Percentiles rank a stretch among this genome's conserved stretches.
phyloP scores from a whole-genome alignment of 2,888 invertebrate species.

The Lochmaea crataegi region DNA sequence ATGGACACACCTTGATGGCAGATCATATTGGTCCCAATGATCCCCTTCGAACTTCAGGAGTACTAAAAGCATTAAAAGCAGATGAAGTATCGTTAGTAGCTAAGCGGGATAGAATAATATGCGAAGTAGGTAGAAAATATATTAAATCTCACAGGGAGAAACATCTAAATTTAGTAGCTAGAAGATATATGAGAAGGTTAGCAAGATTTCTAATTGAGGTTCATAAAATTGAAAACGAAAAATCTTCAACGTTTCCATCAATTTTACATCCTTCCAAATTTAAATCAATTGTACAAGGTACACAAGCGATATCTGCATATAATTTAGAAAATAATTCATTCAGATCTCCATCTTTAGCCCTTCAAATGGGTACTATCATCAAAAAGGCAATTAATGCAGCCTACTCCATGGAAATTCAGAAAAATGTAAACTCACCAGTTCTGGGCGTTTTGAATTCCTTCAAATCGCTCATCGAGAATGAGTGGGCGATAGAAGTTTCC shows the following conservation, averaged over 20 bases:
- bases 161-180: slow-evolving; percentile 37
- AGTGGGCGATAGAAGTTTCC: neutral
- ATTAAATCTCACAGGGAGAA: slow-evolving; percentile 36
- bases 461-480: slow-evolving; percentile 10
- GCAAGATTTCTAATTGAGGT: neutral
- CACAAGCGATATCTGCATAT: slow-evolving; percentile 6
- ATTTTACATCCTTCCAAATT: slow-evolving; percentile 17
- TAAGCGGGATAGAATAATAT: slow-evolving; percentile 27
- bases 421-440: neutral
- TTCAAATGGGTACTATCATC: neutral
- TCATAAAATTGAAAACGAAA: slow-evolving; percentile 4
- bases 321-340: neutral
- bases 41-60: slow-evolving; percentile 36
- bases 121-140: slow-evolving; percentile 39
- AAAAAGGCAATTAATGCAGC: slow-evolving; percentile 10
- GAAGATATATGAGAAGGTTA: neutral
- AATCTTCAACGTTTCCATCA: neutral
- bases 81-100: slow-evolving; percentile 41
- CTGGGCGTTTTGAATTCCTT: too few species aligned
- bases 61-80: slow-evolving; percentile 40
- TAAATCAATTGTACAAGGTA: slow-evolving; percentile 15
- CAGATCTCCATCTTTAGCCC: too few species aligned
- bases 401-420: slow-evolving; percentile 21
- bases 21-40: slow-evolving; percentile 45
- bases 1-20: slow-evolving; percentile 33